phyloP scores from a whole-genome alignment of 2,797 vertebrate species.

The Merluccius polli region DNA sequence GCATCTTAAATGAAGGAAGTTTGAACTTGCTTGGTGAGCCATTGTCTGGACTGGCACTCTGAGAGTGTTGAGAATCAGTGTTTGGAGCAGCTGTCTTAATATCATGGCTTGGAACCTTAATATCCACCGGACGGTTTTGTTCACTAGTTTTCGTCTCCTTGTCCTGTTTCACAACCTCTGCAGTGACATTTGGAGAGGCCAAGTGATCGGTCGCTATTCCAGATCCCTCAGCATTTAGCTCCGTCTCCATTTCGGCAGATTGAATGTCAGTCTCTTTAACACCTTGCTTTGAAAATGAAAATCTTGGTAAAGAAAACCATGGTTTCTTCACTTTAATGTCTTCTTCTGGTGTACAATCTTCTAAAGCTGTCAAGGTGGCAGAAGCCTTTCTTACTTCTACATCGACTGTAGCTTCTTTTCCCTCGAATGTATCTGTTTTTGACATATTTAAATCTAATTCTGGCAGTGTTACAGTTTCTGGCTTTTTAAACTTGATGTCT shows the following conservation, averaged over 20 bases:
- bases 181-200: constrained; percentile 26
- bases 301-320: constrained; percentile 55
- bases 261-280: constrained; percentile 44
- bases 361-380: not conserved
- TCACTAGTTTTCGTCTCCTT: constrained; percentile 7
- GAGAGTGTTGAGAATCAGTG: constrained; percentile 21
- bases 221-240: not conserved
- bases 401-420: not conserved
- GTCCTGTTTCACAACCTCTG: constrained; percentile 13
- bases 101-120: constrained; percentile 32
- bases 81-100: constrained; percentile 14
- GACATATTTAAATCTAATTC: not conserved
- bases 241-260: not conserved
- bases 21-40: constrained; percentile 54
- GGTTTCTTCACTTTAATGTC: constrained; percentile 32
- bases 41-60: constrained; percentile 26
- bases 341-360: not conserved
- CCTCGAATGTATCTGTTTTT: not conserved
- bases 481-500: not conserved
- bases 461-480: not conserved
- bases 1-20: constrained; percentile 15
- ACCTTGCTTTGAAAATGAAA: constrained; percentile 48
- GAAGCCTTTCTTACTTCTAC: not conserved
- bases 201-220: not conserved
- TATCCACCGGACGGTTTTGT: constrained; percentile 1